Percentiles rank a stretch among this genome's conserved stretches.
phyloP scores from a whole-genome alignment of 2,888 invertebrate species.

The Octodonta nipae region DNA sequence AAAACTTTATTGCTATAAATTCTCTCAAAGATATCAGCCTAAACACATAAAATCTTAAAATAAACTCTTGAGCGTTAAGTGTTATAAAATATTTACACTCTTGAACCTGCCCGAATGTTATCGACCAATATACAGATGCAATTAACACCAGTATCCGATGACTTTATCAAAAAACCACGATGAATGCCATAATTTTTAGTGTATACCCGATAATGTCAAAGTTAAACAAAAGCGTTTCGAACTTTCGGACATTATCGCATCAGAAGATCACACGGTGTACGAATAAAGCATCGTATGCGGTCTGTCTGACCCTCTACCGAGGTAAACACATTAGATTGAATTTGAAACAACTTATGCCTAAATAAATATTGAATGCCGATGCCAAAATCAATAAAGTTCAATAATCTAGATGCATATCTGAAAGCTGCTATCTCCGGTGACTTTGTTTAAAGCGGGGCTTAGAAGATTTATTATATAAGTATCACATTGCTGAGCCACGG shows the following conservation, averaged over 20 bases:
- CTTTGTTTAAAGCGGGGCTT: constrained; percentile 20
- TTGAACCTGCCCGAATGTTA: too few relatives aligned
- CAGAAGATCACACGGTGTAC: background rate
- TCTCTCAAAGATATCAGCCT: too few relatives aligned
- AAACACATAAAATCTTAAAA: too few relatives aligned
- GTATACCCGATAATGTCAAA: background rate
- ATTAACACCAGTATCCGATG: background rate
- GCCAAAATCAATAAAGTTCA: constrained; percentile 29
- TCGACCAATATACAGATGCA: background rate
- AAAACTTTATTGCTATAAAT: too few relatives aligned
- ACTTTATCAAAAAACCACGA: background rate
- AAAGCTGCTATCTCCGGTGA: constrained; percentile 23
- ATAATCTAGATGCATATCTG: constrained; percentile 27
- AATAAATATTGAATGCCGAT: constrained; percentile 28
- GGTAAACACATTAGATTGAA: constrained; percentile 27
- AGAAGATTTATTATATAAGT: too few relatives aligned
- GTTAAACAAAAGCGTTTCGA: background rate
- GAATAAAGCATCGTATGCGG: too few relatives aligned
- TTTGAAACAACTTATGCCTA: constrained; percentile 26
- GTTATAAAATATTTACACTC: too few relatives aligned
- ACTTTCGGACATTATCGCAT: constrained; percentile 1
- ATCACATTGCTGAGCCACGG: too few relatives aligned
- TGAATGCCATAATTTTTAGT: constrained; percentile 1
- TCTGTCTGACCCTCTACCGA: background rate
- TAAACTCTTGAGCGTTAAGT: too few relatives aligned